phyloP scores from a whole-genome alignment of 92 coral and sea anemone genomes.

The Heliopora coerulea region DNA sequence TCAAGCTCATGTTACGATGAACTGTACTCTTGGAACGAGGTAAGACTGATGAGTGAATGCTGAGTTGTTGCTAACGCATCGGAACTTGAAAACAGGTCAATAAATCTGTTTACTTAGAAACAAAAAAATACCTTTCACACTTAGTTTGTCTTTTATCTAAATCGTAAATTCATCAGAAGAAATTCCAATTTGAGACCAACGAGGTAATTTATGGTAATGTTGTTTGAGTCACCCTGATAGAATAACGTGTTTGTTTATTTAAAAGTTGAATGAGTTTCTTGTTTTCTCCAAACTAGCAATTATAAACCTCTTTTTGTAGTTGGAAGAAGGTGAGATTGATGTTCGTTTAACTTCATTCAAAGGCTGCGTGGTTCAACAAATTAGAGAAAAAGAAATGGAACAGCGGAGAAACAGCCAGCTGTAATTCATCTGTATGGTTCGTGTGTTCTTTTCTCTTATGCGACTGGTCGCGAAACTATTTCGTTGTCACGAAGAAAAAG shows the following conservation, averaged over 20 bases:
- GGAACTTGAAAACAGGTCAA: too few relatives aligned
- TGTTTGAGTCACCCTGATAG: too few relatives aligned
- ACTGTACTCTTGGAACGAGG: slow-evolving; percentile 87
- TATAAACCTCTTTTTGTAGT: slow-evolving; percentile 39
- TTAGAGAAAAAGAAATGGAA: slow-evolving; percentile 58
- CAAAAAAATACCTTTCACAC: too few relatives aligned
- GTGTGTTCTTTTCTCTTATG: too few relatives aligned
- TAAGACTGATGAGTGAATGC: neutral
- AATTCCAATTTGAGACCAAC: too few relatives aligned
- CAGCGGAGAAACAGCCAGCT: slow-evolving; percentile 28
- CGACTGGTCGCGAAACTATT: too few relatives aligned
- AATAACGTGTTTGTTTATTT: too few relatives aligned
- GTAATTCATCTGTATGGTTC: neutral
- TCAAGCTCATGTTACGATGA: slow-evolving; percentile 72
- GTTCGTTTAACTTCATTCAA: slow-evolving; percentile 69
- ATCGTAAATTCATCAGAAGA: too few relatives aligned
- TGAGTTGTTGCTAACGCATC: too few relatives aligned
- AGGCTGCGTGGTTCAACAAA: slow-evolving; percentile 72
- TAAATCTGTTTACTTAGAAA: neutral
- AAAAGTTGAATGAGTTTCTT: neutral
- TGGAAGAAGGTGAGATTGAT: slow-evolving; percentile 82
- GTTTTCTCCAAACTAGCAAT: neutral
- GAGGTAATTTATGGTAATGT: too few relatives aligned
- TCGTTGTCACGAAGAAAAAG: neutral
- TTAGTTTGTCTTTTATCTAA: too few relatives aligned